A percentile compares a stretch with the other conserved stretches of the same genome.
phyloP scores from a whole-genome alignment of 2,797 vertebrate species.

The Anguilla pacifica region DNA sequence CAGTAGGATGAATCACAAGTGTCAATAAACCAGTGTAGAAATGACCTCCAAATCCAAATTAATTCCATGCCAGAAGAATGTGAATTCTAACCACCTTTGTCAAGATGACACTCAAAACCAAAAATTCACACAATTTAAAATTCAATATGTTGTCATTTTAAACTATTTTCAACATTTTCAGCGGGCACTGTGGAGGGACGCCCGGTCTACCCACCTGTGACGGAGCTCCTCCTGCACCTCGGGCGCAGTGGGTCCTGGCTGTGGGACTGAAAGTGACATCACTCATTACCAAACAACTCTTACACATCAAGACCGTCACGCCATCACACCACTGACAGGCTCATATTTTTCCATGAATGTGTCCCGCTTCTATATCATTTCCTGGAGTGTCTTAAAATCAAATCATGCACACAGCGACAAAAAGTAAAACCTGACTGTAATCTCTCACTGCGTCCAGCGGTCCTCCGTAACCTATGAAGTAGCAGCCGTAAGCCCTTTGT shows the following conservation, averaged over 20 bases:
- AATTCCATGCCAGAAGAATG: neutral
- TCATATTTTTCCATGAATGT: neutral
- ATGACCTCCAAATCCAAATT: neutral
- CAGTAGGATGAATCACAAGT: neutral
- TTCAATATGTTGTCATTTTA: neutral
- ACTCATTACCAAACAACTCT: neutral
- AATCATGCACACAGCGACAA: neutral
- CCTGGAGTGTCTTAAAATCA: neutral
- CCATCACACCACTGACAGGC: neutral
- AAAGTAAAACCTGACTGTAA: neutral
- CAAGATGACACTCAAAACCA: neutral
- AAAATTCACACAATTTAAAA: neutral
- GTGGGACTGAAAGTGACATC: conserved; percentile 43
- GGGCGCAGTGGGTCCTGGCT: conserved; percentile 46
- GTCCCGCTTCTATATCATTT: neutral
- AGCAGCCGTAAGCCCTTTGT: neutral
- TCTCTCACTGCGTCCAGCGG: neutral
- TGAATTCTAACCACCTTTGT: neutral
- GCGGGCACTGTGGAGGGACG: neutral
- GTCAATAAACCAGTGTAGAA: neutral
- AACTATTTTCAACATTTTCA: neutral
- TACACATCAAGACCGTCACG: neutral
- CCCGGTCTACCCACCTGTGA: conserved; percentile 63
- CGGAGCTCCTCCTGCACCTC: conserved; percentile 68
- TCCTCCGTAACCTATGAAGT: neutral